Percentiles rank a stretch among this genome's conserved stretches.
Evolutionary conservation across 1,140 invertebrate genomes (phyloP).

Genomic region (Neodiprion lecontei): DNA sequence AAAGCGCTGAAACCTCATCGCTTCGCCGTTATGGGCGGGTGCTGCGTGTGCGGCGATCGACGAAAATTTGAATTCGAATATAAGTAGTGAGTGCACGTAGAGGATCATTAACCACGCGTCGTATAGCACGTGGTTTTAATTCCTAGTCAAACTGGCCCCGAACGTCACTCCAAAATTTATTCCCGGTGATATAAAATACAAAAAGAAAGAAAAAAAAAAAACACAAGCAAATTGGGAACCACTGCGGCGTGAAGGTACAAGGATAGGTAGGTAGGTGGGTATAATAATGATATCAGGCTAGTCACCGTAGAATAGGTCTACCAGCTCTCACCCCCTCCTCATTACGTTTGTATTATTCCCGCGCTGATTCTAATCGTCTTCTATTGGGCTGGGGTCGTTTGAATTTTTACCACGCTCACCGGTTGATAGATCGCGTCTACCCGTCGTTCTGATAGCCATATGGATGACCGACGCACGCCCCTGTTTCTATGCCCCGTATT

Average conservation of each 20-base stretch:
- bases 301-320: constrained; percentile 7
- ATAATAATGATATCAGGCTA: constrained; percentile 5
- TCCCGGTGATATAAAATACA: background rate
- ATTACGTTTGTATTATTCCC: constrained; percentile 7
- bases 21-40: background rate
- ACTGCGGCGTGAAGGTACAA: background rate
- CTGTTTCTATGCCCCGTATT: background rate
- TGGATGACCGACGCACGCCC: background rate
- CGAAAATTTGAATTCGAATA: background rate
- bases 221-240: background rate
- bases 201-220: background rate
- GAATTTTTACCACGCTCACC: constrained; percentile 7
- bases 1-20: background rate
- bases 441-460: background rate
- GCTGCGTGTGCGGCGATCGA: too few relatives aligned
- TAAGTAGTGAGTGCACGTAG: background rate
- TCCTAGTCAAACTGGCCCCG: background rate
- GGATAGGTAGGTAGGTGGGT: background rate
- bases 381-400: constrained; percentile 6
- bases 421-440: constrained; percentile 4
- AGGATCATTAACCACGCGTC: background rate
- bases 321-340: background rate
- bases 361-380: constrained; percentile 7
- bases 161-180: background rate
- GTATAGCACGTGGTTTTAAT: background rate